Evolutionary conservation across 1,140 invertebrate genomes (phyloP).

Genomic region (Melitaea cinxia): DNA sequence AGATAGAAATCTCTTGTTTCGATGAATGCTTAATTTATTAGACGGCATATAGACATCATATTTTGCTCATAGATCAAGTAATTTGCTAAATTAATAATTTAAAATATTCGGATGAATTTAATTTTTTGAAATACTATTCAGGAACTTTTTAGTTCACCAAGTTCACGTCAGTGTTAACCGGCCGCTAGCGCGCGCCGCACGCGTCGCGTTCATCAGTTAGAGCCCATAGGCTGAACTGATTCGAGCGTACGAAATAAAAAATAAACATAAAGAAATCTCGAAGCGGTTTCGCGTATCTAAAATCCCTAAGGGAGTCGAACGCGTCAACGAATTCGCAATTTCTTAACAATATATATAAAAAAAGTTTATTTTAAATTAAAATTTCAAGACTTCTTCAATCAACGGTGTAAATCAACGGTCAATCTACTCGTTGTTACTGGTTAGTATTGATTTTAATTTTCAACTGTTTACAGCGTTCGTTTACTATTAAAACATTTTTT

Average conservation of each 20-base stretch:
- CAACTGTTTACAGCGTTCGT: constrained; percentile 7
- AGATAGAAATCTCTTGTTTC: too few species aligned
- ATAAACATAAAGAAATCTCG: constrained; percentile 9
- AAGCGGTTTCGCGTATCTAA: constrained; percentile 36
- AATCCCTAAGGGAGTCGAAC: constrained; percentile 51
- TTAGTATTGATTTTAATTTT: constrained; percentile 36
- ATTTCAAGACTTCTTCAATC: background rate
- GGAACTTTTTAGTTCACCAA: background rate
- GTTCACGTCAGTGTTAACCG: constrained; percentile 29
- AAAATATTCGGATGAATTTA: background rate
- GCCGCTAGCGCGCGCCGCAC: constrained; percentile 33
- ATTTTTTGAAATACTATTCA: background rate
- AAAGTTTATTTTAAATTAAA: background rate
- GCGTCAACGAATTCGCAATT: constrained; percentile 24
- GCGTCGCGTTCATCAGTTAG: constrained; percentile 44
- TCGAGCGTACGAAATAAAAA: constrained; percentile 33
- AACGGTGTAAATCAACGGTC: background rate
- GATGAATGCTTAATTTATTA: too few species aligned
- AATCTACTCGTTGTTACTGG: background rate
- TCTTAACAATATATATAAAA: background rate
- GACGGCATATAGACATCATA: too few species aligned
- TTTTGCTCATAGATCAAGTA: too few species aligned
- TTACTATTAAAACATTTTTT: constrained; percentile 5
- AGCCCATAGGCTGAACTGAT: constrained; percentile 49
- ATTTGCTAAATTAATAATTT: too few species aligned